Base-by-base conservation (phyloP, 2,888 invertebrate species). In the Oasisia sp. region DNA sequence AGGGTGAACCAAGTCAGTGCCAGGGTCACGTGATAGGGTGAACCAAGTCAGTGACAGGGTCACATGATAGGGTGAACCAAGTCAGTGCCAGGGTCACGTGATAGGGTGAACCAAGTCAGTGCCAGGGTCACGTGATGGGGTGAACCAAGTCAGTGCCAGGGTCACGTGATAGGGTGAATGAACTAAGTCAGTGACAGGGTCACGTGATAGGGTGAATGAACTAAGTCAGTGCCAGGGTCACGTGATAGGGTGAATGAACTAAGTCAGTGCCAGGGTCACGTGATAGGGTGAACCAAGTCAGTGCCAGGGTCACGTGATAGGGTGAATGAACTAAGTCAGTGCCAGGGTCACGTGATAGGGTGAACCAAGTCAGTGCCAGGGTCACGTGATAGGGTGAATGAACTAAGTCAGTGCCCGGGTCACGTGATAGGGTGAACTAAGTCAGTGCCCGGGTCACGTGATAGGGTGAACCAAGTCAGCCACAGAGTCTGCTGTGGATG, bases 31-130 rank as follows among this genome's bases (percentile, higher is more conserved):
- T 12, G 32, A 38, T 58, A 89, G 8, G 45, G n/a, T 12, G 91
- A 32, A 56, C 19, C 56, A 56, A 38, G 38, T 38, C 38, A 38
- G 96, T 96, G 95, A 95, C 94, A 93, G 3, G 32, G 38, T 44
- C 44, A 32, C 12, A 32, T 12, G 32, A 38, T 58, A 89, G 8
- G 45, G n/a, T 12, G 91, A 32, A 56, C 19, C 56, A 8, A 38
- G 38, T 38, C 38, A 38, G 38, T 38, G 2, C 1, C 38, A 4
- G 38, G 38, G 38, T 38, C 38, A 38, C 38, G 45, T 12, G 32
- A 38, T 58, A 89, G 8, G 45, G n/a, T 12, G 91, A 32, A 56
- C 19, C 56, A 56, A 38, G 38, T 38, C 38, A 38, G 38, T 38
- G 2, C 1, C 38, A 38, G 38, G 38, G 38, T 38, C 38, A 38